Evolutionary conservation across 2,113 vertebrate species (phyloP), one percentile per base, ranked within the genome.

Genomic region (Cygnus buccinator): DNA sequence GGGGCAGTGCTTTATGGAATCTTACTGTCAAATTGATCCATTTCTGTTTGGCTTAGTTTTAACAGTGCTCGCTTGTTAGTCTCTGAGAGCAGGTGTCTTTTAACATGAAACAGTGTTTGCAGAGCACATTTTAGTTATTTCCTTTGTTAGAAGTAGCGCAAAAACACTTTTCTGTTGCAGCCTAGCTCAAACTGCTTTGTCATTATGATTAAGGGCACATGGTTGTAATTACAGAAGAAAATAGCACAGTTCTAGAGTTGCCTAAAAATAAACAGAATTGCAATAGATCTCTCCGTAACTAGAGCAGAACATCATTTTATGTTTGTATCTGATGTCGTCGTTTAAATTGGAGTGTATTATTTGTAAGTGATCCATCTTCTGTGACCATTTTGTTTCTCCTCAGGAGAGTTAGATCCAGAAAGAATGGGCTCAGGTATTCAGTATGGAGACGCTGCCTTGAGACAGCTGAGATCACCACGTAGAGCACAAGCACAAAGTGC

Each of bases 371-470:
- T 71, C 29, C 13, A 21, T 74, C 17, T 75, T 72, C 59, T 90
- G 22, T 94, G 31, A 58, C 50, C 6, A 5, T 73, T 93, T 92
- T 83, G 37, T 96, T 95, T 96, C 44, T 93, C 75, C 79, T 61
- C 76, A 98, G 98, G 98, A 97, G 98, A 98, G 83, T 22, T 98
- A 96, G 98, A 98, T 97, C 98, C 98, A 5, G 98, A 98, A 87
- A 97, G 98, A 86, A 98, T 98, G 98, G 98, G 98, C 90, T 98
- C 98, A 29, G 98, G 98, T 59, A 98, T 98, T 95, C 98, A 98
- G 61, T 98, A 98, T 21, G 98, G 98, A 95, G 98, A 98, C 7
- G 98, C 98, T n/a, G 98, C 98, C 72, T 91, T 98, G 95, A 97
- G 98, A 91, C 98, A 98, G 91, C 89, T 98, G 67, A 96, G 98